Conservation (phyloP, 1,140 invertebrate genomes). For the Maconellicoccus hirsutus region DNA sequence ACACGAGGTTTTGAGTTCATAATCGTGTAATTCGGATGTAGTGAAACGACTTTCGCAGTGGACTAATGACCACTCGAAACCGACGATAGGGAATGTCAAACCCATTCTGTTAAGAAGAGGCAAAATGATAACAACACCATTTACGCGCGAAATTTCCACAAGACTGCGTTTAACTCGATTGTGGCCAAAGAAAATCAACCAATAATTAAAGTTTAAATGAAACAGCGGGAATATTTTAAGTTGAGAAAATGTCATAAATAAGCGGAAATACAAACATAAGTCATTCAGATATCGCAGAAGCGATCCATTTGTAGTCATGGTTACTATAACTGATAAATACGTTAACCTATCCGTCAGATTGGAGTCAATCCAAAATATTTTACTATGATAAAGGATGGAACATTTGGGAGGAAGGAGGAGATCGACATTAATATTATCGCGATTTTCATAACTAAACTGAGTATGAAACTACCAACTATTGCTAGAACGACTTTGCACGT, state of each 20-base stretch:
- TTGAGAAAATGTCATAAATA: constrained; percentile 1
- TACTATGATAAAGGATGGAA: not conserved
- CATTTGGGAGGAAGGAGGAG: not conserved
- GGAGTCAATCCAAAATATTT: not conserved
- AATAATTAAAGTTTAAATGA: not conserved
- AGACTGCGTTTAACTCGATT: not conserved
- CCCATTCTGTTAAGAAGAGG: not conserved
- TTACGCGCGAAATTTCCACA: not conserved
- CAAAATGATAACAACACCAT: not conserved
- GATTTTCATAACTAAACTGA: not conserved
- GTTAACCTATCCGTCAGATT: constrained; percentile 8
- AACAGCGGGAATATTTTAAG: not conserved
- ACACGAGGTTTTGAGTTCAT: not conserved
- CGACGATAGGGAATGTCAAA: not conserved
- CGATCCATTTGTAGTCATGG: not conserved
- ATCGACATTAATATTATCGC: not conserved
- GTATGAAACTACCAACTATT: too few species aligned
- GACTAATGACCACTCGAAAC: not conserved
- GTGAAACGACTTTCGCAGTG: not conserved
- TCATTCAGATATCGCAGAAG: not conserved
- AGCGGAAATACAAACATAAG: not conserved
- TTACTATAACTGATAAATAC: constrained; percentile 9
- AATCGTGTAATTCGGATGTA: not conserved
- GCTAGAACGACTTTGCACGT: not conserved
- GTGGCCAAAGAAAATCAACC: not conserved